Conservation (phyloP, 2,888 invertebrate genomes). For the Brachylomia viminalis region DNA sequence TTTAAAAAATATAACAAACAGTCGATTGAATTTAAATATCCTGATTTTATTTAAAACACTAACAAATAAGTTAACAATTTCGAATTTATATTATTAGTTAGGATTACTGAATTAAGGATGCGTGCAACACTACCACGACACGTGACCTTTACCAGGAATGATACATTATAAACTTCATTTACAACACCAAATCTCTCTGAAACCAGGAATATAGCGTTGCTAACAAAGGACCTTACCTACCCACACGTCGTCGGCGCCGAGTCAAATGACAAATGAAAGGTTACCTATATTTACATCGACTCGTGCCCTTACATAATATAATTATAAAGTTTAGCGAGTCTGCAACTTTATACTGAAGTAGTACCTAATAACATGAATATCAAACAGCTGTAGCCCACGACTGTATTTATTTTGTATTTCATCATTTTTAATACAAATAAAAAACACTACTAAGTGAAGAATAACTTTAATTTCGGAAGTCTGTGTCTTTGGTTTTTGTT, state of each 20-base stretch:
- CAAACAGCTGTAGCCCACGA: background rate
- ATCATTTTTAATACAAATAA: background rate
- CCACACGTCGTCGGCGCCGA: background rate
- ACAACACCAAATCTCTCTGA: background rate
- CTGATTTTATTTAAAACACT: too few species aligned
- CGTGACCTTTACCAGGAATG: background rate
- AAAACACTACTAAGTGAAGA: too few species aligned
- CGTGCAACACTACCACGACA: too few species aligned
- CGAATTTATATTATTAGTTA: too few species aligned
- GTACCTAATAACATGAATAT: background rate
- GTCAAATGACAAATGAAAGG: slow-evolving; percentile 33
- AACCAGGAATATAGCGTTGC: background rate
- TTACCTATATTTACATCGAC: background rate
- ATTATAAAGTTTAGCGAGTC: background rate
- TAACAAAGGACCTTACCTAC: background rate
- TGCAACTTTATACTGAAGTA: background rate
- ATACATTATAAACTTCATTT: background rate
- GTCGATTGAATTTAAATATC: too few species aligned
- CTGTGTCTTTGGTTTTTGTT: too few species aligned
- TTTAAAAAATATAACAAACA: too few species aligned
- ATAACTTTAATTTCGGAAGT: too few species aligned
- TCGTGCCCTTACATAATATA: slow-evolving; percentile 15
- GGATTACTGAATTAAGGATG: too few species aligned
- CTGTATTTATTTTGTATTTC: background rate
- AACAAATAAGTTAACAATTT: too few species aligned